A percentile compares a stretch with the other conserved stretches of the same genome.
Evolutionary conservation across 2,888 invertebrate genomes (phyloP).

Genomic region (Exocentrus adspersus): DNA sequence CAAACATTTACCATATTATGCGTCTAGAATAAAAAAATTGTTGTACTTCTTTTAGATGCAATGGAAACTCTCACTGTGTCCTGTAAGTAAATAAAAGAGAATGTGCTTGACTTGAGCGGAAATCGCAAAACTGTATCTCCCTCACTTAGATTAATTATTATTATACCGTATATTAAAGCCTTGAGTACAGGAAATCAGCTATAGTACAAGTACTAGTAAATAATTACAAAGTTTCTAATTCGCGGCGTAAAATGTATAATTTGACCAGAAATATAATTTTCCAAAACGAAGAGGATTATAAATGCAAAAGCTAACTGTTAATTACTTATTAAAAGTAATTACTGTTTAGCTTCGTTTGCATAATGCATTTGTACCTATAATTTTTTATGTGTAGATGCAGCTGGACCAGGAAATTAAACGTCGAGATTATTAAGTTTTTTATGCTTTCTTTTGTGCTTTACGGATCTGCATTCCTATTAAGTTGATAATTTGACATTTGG

Average conservation of each 20-base stretch:
- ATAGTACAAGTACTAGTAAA: no score
- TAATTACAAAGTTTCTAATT: constrained; percentile 8
- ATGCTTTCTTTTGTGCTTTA: no score
- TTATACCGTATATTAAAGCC: background rate
- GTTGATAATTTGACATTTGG: no score
- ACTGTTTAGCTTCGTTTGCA: background rate
- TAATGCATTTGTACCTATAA: no score
- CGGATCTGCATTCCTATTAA: no score
- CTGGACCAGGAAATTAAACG: no score
- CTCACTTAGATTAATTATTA: background rate
- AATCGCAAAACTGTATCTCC: background rate
- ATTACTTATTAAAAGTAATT: background rate
- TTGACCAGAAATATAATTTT: background rate
- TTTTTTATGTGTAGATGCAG: no score
- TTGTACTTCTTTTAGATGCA: no score
- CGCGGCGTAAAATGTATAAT: background rate
- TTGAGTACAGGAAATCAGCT: constrained; percentile 2
- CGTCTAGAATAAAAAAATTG: no score
- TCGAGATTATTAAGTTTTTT: no score
- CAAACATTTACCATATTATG: no score
- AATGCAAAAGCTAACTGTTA: background rate
- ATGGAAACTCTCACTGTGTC: background rate
- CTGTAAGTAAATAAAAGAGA: background rate
- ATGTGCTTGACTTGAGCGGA: background rate
- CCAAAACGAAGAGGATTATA: background rate